Conservation (phyloP, 2,797 vertebrate genomes). For the Chaetodon trifasciatus region DNA sequence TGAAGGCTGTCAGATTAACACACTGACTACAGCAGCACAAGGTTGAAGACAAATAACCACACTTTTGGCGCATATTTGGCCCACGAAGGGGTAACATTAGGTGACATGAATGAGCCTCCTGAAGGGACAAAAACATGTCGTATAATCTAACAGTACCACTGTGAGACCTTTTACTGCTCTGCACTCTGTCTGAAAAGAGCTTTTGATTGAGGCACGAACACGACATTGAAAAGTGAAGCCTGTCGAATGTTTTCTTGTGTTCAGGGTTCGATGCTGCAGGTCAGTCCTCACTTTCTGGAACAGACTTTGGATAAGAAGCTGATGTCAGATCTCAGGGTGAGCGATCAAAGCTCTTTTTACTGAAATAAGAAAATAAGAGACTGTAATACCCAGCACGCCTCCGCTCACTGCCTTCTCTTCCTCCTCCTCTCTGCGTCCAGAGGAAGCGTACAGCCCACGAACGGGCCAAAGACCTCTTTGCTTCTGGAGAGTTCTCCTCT, state of each 20-base stretch:
- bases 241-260: constrained; percentile 1
- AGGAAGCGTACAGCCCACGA: constrained; percentile 97
- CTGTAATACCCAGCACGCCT: fast-evolving
- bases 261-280: constrained; percentile 97
- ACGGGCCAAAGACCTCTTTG: constrained; percentile 95
- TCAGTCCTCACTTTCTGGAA: constrained; percentile 97
- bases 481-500: constrained; percentile 97
- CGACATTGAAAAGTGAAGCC: neutral
- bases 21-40: too few relatives aligned
- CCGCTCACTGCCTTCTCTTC: neutral
- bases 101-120: too few relatives aligned
- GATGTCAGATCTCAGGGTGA: constrained; percentile 97
- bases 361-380: neutral
- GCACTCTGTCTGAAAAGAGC: neutral
- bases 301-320: constrained; percentile 99
- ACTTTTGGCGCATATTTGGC: too few relatives aligned
- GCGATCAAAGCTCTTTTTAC: constrained; percentile 17
- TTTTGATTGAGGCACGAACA: neutral
- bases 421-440: constrained; percentile 77
- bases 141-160: too few relatives aligned
- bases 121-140: too few relatives aligned
- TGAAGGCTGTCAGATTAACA: too few relatives aligned
- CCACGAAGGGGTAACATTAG: too few relatives aligned
- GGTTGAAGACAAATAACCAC: too few relatives aligned
- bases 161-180: too few relatives aligned